A percentile compares a stretch with the other conserved stretches of the same genome.
These are phyloP conservation scores for Drosophila nigromelanica DNA, from an alignment of 1,140 invertebrate genomes.

Conservation along the genomic window DNA sequence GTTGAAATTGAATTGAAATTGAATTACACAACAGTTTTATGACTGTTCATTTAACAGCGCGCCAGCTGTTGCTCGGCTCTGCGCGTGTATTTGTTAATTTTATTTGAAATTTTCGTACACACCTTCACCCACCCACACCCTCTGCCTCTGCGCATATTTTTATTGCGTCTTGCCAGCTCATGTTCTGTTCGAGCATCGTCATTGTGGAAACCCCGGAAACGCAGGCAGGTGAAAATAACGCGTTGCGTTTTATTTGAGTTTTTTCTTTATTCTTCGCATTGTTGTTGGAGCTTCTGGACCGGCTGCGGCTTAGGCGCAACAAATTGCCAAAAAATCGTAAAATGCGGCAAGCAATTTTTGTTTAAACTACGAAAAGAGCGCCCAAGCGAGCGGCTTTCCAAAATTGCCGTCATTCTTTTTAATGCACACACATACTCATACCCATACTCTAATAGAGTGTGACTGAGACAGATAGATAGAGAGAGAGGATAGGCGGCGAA, in stretches of 20 bases:
- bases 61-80: conserved; percentile 18
- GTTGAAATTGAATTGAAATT: conserved; percentile 29
- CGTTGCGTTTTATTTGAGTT: conserved; percentile 67
- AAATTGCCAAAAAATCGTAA: conserved; percentile 79
- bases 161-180: conserved; percentile 45
- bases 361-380: conserved; percentile 63
- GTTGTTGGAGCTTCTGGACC: conserved; percentile 28
- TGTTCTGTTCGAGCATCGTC: conserved; percentile 40
- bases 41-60: conserved; percentile 1
- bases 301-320: conserved; percentile 50
- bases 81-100: conserved; percentile 48
- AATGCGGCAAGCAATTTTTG: conserved; percentile 76
- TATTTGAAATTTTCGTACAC: conserved; percentile 49
- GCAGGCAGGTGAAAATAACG: conserved; percentile 66
- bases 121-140: conserved; percentile 8
- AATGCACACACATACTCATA: conserved; percentile 53
- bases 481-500: background rate
- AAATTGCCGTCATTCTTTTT: conserved; percentile 82
- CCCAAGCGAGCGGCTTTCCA: conserved; percentile 42
- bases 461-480: conserved; percentile 2
- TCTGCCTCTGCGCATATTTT: conserved; percentile 37
- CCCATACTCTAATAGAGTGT: background rate
- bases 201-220: conserved; percentile 33
- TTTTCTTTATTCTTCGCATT: conserved; percentile 1
- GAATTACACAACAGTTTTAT: conserved; percentile 27